Percentiles rank a stretch among this genome's conserved stretches.
Conservation (phyloP, 2,888 invertebrate species). For the Orthonychiurus folsomi region DNA sequence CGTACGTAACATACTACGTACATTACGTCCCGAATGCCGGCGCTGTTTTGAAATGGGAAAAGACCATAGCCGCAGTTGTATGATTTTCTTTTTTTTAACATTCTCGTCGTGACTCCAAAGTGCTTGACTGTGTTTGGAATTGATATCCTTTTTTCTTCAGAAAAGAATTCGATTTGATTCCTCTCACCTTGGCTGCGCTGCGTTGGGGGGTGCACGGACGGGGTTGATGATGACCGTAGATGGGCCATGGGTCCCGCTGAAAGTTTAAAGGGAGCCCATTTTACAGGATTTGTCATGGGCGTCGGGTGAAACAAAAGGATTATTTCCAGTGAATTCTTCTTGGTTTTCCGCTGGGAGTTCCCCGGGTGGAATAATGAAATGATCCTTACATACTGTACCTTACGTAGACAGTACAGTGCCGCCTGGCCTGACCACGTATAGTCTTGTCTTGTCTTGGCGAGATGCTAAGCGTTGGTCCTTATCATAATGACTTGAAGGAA, state of each 20-base stretch:
- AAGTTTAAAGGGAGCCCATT: background rate
- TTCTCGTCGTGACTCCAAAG: no score
- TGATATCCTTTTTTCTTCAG: background rate
- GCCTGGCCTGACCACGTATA: no score
- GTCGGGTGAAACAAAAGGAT: constrained; percentile 1
- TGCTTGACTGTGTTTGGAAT: background rate
- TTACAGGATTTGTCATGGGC: background rate
- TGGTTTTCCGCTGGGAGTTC: background rate
- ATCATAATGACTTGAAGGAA: no score
- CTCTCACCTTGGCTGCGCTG: background rate
- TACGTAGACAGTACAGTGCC: no score
- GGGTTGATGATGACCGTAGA: background rate
- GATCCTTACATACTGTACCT: no score
- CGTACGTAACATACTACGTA: no score
- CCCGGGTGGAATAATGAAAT: background rate
- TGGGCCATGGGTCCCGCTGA: background rate
- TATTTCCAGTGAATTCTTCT: background rate
- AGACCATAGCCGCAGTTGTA: no score
- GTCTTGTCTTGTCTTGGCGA: no score
- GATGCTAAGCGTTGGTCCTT: no score
- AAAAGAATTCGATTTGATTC: background rate
- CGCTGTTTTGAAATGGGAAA: no score
- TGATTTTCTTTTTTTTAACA: no score
- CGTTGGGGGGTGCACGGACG: background rate
- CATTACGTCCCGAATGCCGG: no score